These are phyloP conservation scores for Chloroceryle inda DNA, from an alignment of 2,797 vertebrate species.

Conservation along the genomic window DNA sequence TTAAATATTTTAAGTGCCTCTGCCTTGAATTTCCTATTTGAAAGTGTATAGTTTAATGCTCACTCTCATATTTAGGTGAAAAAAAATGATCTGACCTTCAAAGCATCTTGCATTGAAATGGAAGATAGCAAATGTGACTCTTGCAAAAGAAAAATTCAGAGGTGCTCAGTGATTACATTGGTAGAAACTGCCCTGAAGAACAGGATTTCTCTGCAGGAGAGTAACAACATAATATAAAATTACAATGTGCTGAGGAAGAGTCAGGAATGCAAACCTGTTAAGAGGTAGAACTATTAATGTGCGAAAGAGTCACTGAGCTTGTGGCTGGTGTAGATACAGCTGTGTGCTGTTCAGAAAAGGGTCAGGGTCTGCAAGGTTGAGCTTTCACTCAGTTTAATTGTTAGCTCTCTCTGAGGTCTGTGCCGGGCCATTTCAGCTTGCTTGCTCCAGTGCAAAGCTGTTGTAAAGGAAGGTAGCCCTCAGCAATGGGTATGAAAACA, in stretches of 20 bases:
- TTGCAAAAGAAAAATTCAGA: not conserved
- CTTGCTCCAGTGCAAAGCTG: not conserved
- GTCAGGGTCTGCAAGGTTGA: not conserved
- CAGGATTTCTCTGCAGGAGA: not conserved
- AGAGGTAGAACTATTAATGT: not conserved
- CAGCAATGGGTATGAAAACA: not conserved
- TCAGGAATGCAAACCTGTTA: not conserved
- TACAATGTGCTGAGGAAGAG: not conserved
- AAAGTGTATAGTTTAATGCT: not conserved
- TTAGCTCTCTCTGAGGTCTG: not conserved
- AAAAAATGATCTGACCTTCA: conserved; percentile 12
- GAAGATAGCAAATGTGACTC: not conserved
- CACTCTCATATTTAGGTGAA: not conserved
- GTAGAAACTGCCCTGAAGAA: not conserved
- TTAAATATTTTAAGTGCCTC: not conserved
- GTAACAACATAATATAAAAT: not conserved
- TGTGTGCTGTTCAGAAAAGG: not conserved
- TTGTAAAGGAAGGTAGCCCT: not conserved
- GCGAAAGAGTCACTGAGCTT: not conserved
- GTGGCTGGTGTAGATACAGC: not conserved
- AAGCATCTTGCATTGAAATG: not conserved
- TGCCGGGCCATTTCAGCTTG: not conserved
- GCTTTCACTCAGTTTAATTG: not conserved
- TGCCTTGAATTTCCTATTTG: not conserved
- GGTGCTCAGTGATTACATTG: not conserved